These are phyloP conservation scores for Percopsis transmontana DNA, from an alignment of 2,113 vertebrate genomes.

Conservation along the genomic window DNA sequence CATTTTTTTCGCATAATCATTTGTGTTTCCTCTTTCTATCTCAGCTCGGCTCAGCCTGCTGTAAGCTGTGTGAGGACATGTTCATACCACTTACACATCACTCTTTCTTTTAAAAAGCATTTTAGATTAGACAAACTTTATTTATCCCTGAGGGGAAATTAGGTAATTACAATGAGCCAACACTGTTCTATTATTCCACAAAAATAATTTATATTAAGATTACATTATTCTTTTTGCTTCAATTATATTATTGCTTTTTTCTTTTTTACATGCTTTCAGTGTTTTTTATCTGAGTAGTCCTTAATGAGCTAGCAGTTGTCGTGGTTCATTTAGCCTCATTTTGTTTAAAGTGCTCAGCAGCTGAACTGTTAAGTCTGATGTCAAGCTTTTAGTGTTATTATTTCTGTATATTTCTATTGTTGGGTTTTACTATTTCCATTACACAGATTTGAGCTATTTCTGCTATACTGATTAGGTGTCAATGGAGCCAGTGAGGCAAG, in stretches of 20 bases:
- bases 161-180: background rate
- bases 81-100: background rate
- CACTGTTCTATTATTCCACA: background rate
- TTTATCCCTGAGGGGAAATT: background rate
- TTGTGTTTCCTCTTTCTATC: conserved; percentile 50
- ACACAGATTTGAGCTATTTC: background rate
- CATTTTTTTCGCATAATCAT: conserved; percentile 50
- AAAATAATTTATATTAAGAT: background rate
- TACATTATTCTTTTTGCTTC: no score
- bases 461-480: background rate
- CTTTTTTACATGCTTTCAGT: background rate
- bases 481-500: background rate
- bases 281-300: background rate
- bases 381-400: background rate
- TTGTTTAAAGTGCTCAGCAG: background rate
- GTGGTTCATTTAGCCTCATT: background rate
- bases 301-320: background rate
- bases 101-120: background rate
- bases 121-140: background rate
- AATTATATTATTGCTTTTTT: no score
- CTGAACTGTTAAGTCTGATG: background rate
- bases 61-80: background rate
- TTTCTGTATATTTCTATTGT: background rate
- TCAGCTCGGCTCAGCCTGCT: conserved; percentile 28
- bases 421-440: background rate